Percentiles rank a stretch among this genome's conserved stretches.
Conservation (phyloP, 1,140 invertebrate species). For the Diploscapter pachys region DNA sequence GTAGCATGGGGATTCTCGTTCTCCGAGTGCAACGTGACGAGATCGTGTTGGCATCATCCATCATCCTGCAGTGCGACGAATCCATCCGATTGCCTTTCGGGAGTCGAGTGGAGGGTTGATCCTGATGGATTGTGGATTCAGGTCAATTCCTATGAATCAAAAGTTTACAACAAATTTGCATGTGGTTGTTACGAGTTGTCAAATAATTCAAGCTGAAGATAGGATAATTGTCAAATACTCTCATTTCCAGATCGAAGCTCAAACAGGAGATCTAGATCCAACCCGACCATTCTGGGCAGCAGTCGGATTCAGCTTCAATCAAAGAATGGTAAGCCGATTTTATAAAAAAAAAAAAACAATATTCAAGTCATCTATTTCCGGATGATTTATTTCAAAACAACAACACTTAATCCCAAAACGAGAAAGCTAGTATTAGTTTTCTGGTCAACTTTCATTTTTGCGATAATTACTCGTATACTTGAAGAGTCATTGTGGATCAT, state of each 20-base stretch:
- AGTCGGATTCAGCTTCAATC: constrained; percentile 33
- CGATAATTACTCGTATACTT: too few species aligned
- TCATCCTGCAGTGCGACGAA: constrained; percentile 10
- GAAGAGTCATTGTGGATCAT: too few species aligned
- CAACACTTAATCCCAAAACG: not conserved
- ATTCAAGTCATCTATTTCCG: not conserved
- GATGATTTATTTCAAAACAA: not conserved
- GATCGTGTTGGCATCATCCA: constrained; percentile 33
- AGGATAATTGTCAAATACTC: not conserved
- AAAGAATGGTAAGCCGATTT: constrained; percentile 27
- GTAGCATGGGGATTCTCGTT: constrained; percentile 7
- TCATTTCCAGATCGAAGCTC: constrained; percentile 19
- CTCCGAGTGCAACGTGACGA: constrained; percentile 23
- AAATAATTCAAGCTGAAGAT: not conserved
- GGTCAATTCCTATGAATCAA: not conserved
- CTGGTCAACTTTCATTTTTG: too few species aligned
- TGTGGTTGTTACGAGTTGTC: not conserved
- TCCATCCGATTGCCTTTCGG: constrained; percentile 16
- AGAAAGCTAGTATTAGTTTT: too few species aligned
- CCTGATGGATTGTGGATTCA: constrained; percentile 28
- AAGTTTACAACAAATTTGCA: not conserved
- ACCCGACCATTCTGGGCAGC: constrained; percentile 28
- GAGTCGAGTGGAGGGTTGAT: constrained; percentile 27
- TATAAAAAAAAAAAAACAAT: not conserved
- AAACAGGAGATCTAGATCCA: constrained; percentile 21